Evolutionary conservation across 2,888 invertebrate species (phyloP), one percentile per base, ranked within the genome.

Genomic region (Orthosia incerta): DNA sequence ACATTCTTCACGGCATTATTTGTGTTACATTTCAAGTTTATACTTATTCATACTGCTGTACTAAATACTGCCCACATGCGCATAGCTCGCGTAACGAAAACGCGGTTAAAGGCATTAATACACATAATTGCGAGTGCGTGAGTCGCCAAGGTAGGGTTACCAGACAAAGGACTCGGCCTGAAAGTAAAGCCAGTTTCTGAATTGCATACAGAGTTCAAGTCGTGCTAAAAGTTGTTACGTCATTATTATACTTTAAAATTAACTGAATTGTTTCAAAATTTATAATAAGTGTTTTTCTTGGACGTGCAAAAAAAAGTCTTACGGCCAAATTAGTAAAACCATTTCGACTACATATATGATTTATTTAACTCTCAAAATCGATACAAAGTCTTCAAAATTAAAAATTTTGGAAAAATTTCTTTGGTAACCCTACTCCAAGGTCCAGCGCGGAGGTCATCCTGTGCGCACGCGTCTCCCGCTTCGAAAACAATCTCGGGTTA

Each of bases 401-500:
- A 0, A 26, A 78, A 76, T 79, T 80, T 76, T 51, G 59, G 72
- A 51, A 23, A 65, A 59, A 48, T 55, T 71, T 62, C 16, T 78
- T 71, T 88, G 86, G 77, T 83, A 88, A 84, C 86, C 86, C 86
- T 86, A 86, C 89, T 88, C 90, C 95, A 95, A 95, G 95, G 94
- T 93, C 94, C 91, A 90, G 87, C 86, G 88, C 91, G 90, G 94
- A 95, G 94, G 95, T 94, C 95, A 94, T 91, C 91, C 89, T 81
- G 89, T 79, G 92, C 92, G 93, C 93, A 93, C 93, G 94, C 94
- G 94, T 91, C 92, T 88, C 90, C 86, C 88, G 87, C 89, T 91
- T 91, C 83, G 87, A 94, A 94, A 95, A 95, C 93, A 94, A 91
- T 94, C 92, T 95, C 95, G 86, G 90, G 92, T 95, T 95, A 93